Evolutionary conservation across 2,888 invertebrate species (phyloP).

Genomic region (Eucera pruinosa): DNA sequence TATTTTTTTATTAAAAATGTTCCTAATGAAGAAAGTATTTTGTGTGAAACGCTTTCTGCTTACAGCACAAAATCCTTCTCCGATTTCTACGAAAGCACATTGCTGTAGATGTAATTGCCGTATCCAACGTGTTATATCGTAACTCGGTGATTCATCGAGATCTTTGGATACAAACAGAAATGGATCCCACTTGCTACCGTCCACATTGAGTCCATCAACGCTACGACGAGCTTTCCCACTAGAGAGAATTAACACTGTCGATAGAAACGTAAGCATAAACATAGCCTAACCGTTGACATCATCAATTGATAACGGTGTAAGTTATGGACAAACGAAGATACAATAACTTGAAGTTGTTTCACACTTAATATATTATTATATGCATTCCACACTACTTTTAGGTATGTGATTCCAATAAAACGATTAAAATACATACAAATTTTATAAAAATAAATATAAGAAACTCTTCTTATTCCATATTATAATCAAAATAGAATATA

Average conservation of each 20-base stretch:
- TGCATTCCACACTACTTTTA: not conserved
- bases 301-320: constrained; percentile 43
- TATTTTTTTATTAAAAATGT: not conserved
- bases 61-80: constrained; percentile 84
- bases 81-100: constrained; percentile 84
- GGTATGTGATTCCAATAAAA: not conserved
- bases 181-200: constrained; percentile 46
- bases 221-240: constrained; percentile 50
- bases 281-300: constrained; percentile 74
- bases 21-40: not conserved
- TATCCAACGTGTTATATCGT: constrained; percentile 82
- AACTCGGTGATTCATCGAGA: constrained; percentile 62
- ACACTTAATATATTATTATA: not conserved
- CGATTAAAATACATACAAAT: not conserved
- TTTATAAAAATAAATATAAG: not conserved
- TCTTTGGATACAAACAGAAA: constrained; percentile 54
- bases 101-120: constrained; percentile 83
- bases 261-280: constrained; percentile 70
- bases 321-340: constrained; percentile 40
- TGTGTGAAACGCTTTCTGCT: constrained; percentile 51
- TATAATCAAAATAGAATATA: not conserved
- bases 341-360: constrained; percentile 45
- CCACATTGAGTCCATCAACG: constrained; percentile 36
- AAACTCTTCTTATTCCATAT: not conserved
- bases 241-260: constrained; percentile 63